A percentile compares a stretch with the other conserved stretches of the same genome.
Evolutionary conservation across 2,797 vertebrate species (phyloP).

Genomic region (Chrysocyon brachyurus): DNA sequence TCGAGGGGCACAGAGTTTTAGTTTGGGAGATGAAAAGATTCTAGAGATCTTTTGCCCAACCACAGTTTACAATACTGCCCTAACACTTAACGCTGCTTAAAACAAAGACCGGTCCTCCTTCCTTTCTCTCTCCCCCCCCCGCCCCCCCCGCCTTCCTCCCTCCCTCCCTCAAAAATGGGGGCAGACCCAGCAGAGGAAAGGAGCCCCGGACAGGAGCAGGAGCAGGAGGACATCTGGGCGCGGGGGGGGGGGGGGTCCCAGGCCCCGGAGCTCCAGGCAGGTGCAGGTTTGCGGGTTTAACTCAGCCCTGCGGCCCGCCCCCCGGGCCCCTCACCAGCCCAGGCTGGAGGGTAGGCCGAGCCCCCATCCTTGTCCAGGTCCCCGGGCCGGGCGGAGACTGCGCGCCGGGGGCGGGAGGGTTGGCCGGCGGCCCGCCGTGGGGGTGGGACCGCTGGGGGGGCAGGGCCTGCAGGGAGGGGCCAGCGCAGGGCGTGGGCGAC

Average conservation of each 20-base stretch:
- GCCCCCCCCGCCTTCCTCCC: rapidly evolving
- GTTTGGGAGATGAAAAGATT: background rate
- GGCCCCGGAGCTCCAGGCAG: background rate
- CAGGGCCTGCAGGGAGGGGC: background rate
- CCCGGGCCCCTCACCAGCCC: background rate
- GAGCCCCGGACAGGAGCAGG: background rate
- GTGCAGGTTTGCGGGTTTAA: background rate
- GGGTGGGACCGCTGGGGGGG: background rate
- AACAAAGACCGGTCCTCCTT: too few relatives aligned
- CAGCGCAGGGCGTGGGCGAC: background rate
- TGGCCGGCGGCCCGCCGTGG: background rate
- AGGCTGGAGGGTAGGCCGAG: background rate
- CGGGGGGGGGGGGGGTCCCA: too few relatives aligned
- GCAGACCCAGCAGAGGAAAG: background rate
- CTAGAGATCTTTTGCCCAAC: background rate
- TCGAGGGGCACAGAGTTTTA: background rate
- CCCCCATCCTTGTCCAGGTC: too few relatives aligned
- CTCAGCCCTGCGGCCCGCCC: background rate
- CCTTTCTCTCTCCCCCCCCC: too few relatives aligned
- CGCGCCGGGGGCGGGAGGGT: background rate
- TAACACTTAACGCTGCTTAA: rapidly evolving
- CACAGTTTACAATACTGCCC: rapidly evolving
- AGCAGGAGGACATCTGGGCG: background rate
- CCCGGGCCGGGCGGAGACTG: rapidly evolving
- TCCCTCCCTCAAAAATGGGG: too few relatives aligned